These are phyloP conservation scores for Pipistrellus kuhlii DNA, from an alignment of 2,797 vertebrate genomes.

Conservation along the genomic window DNA sequence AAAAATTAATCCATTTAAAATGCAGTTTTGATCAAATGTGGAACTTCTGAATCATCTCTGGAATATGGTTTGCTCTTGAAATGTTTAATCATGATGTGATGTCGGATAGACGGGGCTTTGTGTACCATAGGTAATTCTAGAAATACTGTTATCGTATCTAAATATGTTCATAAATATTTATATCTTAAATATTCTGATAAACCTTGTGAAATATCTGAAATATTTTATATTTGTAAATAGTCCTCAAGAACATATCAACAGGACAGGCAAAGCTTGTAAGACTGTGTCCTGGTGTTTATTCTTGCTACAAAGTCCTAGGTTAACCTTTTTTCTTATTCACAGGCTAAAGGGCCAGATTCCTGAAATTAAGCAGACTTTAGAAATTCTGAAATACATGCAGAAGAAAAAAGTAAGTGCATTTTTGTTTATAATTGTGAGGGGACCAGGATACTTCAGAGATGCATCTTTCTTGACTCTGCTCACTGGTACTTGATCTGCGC, in stretches of 20 bases:
- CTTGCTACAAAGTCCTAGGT: slow-evolving; percentile 82
- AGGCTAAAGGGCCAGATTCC: slow-evolving; percentile 99
- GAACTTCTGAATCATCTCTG: neutral
- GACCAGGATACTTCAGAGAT: neutral
- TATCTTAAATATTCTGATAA: slow-evolving; percentile 11
- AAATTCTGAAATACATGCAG: slow-evolving; percentile 99
- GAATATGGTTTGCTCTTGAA: slow-evolving; percentile 44
- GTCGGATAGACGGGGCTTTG: neutral
- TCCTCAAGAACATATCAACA: neutral
- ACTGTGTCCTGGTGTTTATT: neutral
- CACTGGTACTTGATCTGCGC: neutral
- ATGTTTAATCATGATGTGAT: slow-evolving; percentile 12
- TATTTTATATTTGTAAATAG: slow-evolving; percentile 37
- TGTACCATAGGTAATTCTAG: neutral
- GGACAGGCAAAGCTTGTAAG: slow-evolving; percentile 15
- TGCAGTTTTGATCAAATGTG: slow-evolving; percentile 11
- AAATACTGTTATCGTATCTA: neutral
- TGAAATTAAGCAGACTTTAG: slow-evolving; percentile 99
- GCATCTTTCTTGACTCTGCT: slow-evolving; percentile 25
- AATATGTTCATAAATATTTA: slow-evolving; percentile 5
- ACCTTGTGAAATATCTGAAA: neutral
- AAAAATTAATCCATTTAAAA: slow-evolving; percentile 16
- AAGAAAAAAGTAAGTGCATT: slow-evolving; percentile 95
- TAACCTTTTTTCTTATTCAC: slow-evolving; percentile 81
- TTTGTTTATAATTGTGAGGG: slow-evolving; percentile 59